Evolutionary conservation across 2,888 invertebrate genomes (phyloP), one percentile per base, ranked within the genome.

Genomic region (Cheilosia urbana): DNA sequence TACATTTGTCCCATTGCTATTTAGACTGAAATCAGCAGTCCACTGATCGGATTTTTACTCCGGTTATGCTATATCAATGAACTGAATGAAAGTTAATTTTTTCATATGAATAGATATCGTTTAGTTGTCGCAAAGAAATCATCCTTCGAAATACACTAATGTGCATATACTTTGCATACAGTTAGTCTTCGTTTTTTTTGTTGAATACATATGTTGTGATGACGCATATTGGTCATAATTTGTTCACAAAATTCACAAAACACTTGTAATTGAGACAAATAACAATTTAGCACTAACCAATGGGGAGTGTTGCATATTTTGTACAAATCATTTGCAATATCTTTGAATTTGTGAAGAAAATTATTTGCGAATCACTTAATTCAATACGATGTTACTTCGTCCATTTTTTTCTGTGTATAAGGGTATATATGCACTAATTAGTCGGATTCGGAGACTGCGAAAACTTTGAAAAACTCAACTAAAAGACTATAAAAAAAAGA

Each of bases 121-220:
- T n/a, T 7, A n/a, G n/a, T 19, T 47, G 9, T 17, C 5, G 24
- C 11, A 24, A 51, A 51, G 30, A 30, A 13, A 24, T 21, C 21
- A 13, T 24, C 51, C 21, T 51, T 51, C 45, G 5, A 27, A 24
- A 15, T 15, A 51, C 13, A 13, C 11, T 37, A 37, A 13, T 37
- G 37, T 37, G 37, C 13, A 24, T 24, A 24, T 24, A 6, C 4
- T 15, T 24, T 13, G 19, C 11, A 51, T 21, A 24, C 51, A 51
- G 42, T 42, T 27, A 15, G 17, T 34, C 9, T 27, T 19, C 7
- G 17, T 34, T 63, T 17, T 30, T 63, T 63, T 34, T 17, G 27
- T 30, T 49, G 24, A 45, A 49, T 49, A 63, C 49, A 37, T 65
- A 65, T 63, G 63, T 34, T 58, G 6, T 63, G 49, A 63, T 63